Base-by-base conservation (phyloP, 1,140 invertebrate species). In the Drosophila kepulauana region DNA sequence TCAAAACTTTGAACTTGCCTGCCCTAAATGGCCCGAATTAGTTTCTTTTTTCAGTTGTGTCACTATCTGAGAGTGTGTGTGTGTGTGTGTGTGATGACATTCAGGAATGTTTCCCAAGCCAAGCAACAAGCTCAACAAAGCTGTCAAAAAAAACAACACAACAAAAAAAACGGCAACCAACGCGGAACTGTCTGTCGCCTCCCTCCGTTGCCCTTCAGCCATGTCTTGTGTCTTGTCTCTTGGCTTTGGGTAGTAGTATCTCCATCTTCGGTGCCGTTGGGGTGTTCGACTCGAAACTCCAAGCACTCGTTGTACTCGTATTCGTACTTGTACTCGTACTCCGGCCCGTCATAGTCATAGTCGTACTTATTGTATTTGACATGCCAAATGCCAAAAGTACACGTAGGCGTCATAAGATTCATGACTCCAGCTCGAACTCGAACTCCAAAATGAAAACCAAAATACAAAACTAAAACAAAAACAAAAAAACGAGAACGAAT, bases 361-460 rank as follows among this genome's bases (percentile, higher is more conserved):
- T 59, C 61, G 85, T 89, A 86, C 86, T 89, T 90, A 86, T 89
- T 91, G 82, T 86, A 88, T 91, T 91, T 91, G 89, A 91, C 89
- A 91, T 82, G 89, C 73, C 88, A 91, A 91, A 91, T 91, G 89
- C 85, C 89, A 91, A 91, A 91, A 90, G 85, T 86, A 81, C 81
- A 89, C 82, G 82, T 86, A 86, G 82, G 82, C 82, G 82, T 86
- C 82, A 86, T 82, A 87, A 88, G 74, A 88, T 88, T 88, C 81
- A 88, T 88, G 82, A 89, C 81, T 89, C 63, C 51, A 51, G 57
- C 72, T 70, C 72, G 66, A 69, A 69, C 72, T 69, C 72, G 63
- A 67, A 67, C 52, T 57, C 66, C 45, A 66, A 71, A 73, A 66
- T 56, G 72, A 77, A 74, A 78, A 79, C 48, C 64, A n/a, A 73